phyloP scores from a whole-genome alignment of 2,888 invertebrate genomes.

The Sphinx pinastri region DNA sequence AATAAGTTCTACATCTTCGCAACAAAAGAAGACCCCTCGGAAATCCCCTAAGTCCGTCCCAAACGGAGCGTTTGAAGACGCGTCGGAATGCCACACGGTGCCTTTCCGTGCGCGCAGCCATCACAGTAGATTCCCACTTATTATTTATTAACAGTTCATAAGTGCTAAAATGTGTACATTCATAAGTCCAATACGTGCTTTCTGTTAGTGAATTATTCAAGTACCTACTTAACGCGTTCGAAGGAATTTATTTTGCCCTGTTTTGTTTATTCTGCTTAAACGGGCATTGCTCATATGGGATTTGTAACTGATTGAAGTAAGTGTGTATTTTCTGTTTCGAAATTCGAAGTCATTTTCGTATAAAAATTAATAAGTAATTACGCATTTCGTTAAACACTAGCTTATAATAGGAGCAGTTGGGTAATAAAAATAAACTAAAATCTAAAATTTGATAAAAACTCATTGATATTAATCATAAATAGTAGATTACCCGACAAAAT shows the following conservation, averaged over 20 bases:
- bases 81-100: slow-evolving; percentile 32
- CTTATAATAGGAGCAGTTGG: too few relatives aligned
- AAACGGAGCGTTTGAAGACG: neutral
- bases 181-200: slow-evolving; percentile 68
- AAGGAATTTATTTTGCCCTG: neutral
- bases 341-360: too few relatives aligned
- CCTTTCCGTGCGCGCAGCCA: slow-evolving; percentile 65
- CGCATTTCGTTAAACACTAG: too few relatives aligned
- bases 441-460: too few relatives aligned
- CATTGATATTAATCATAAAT: too few relatives aligned
- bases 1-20: neutral
- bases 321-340: too few relatives aligned
- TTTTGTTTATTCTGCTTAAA: too few relatives aligned
- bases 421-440: too few relatives aligned
- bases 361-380: too few relatives aligned
- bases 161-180: slow-evolving; percentile 82
- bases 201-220: slow-evolving; percentile 76
- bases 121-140: slow-evolving; percentile 66
- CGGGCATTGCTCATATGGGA: too few relatives aligned
- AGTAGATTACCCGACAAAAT: neutral
- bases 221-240: neutral
- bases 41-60: slow-evolving; percentile 8
- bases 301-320: too few relatives aligned
- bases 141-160: slow-evolving; percentile 82
- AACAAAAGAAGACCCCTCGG: slow-evolving; percentile 3